Conservation (phyloP, 2,797 vertebrate species). For the Smutsia temminckii region DNA sequence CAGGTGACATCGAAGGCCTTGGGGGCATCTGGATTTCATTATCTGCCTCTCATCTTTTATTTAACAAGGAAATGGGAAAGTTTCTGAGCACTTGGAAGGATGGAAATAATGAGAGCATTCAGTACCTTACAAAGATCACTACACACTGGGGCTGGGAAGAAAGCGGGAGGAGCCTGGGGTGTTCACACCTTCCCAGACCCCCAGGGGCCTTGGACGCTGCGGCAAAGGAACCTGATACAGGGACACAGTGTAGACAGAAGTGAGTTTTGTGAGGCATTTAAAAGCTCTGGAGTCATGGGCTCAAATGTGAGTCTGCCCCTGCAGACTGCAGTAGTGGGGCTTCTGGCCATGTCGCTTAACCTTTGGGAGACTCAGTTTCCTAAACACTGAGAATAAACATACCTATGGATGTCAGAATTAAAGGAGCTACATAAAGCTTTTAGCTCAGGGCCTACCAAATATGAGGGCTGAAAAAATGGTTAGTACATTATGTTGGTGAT, state of each 20-base stretch:
- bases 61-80: constrained; percentile 52
- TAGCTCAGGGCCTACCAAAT: neutral
- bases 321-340: neutral
- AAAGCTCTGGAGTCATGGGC: neutral
- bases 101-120: neutral
- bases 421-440: neutral
- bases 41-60: constrained; percentile 49
- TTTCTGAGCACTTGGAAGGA: constrained; percentile 14
- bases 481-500: no score
- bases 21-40: constrained; percentile 63
- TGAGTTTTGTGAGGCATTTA: neutral
- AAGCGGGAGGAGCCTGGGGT: neutral
- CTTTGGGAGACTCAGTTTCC: neutral
- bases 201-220: accelerated
- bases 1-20: constrained; percentile 52
- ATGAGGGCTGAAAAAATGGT: neutral
- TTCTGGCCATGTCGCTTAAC: neutral
- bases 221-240: neutral
- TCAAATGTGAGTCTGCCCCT: neutral
- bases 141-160: neutral
- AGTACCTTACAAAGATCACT: neutral
- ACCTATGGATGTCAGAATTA: neutral
- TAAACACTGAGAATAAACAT: neutral
- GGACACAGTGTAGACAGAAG: neutral
- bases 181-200: neutral